Evolutionary conservation across 2,797 vertebrate species (phyloP), one percentile per base, ranked within the genome.

Genomic region (Enteromius paludinosus): DNA sequence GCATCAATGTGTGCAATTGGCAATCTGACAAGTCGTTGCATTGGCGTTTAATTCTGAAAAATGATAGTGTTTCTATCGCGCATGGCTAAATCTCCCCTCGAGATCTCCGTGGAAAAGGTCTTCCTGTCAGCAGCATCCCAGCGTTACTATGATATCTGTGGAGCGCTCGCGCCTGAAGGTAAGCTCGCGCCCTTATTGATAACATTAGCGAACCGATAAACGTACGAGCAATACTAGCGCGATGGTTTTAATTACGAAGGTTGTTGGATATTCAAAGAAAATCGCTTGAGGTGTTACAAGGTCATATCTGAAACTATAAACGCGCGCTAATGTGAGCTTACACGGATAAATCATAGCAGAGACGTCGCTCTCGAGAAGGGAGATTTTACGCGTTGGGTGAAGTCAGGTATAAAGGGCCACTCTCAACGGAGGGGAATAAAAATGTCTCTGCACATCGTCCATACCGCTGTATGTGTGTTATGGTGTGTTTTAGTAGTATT

Each of bases 91-190:
- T 72, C 72, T 81, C 83, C 78, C 43, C 41, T 25, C 25, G 76
- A 78, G 85, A 86, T 83, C 79, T 84, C 84, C 61, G 56, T 82
- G 8, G 65, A 72, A 54, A 62, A 82, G 79, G 70, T 87, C 76
- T 80, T 77, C 77, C 81, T 84, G 79, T 54, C 83, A 82, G 85
- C 86, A 76, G 85, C 86, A 76, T 76, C 72, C 62, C 80, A 78
- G 62, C 28, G 43, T 79, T 82, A 76, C 84, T 54, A 75, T 87
- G 82, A 85, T 73, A 70, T 86, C 79, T 38, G 70, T 68, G 82
- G 30, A 81, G 84, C 85, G 43, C 74, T 84, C 54, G 70, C 81
- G 79, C 82, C 75, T 83, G 79, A 78, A 88, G 90, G 90, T 91
- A 89, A 73, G 87, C 81, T 77, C 54, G 73, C 20, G 33, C 43